A percentile compares a stretch with the other conserved stretches of the same genome.
phyloP scores from a whole-genome alignment of 2,113 vertebrate genomes.

The Platysternon megacephalum region DNA sequence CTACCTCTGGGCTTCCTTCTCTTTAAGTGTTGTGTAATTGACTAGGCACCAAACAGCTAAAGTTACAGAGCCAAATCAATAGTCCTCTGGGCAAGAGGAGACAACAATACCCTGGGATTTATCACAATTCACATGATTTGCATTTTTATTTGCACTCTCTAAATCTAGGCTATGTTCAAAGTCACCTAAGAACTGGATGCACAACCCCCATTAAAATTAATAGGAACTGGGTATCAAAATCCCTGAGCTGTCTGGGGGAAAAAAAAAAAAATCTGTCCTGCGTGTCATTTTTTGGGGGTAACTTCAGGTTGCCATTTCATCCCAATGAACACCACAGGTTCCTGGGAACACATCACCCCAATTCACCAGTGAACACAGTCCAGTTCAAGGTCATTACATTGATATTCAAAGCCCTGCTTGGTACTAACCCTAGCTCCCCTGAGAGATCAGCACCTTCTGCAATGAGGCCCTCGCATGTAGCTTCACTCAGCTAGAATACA shows the following conservation, averaged over 20 bases:
- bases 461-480: not conserved
- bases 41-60: conserved; percentile 18
- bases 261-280: not conserved
- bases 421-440: not conserved
- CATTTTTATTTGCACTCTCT: not conserved
- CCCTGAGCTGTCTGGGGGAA: not conserved
- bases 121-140: not conserved
- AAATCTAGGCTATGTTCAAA: not conserved
- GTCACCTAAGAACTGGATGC: not conserved
- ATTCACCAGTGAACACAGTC: not conserved
- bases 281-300: not conserved
- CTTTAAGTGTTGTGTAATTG: accelerated
- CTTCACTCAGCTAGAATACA: not conserved
- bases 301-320: not conserved
- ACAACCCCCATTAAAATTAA: not conserved
- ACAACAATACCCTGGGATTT: not conserved
- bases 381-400: conserved; percentile 1
- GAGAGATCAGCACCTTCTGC: not conserved
- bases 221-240: not conserved
- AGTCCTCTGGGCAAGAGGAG: not conserved
- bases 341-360: not conserved
- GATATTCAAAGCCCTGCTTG: not conserved
- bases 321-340: not conserved
- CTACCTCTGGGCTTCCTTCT: conserved; percentile 3
- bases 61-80: conserved; percentile 22